Conservation (phyloP, 2,113 vertebrate species). For the Psilopsiagon aurifrons region DNA sequence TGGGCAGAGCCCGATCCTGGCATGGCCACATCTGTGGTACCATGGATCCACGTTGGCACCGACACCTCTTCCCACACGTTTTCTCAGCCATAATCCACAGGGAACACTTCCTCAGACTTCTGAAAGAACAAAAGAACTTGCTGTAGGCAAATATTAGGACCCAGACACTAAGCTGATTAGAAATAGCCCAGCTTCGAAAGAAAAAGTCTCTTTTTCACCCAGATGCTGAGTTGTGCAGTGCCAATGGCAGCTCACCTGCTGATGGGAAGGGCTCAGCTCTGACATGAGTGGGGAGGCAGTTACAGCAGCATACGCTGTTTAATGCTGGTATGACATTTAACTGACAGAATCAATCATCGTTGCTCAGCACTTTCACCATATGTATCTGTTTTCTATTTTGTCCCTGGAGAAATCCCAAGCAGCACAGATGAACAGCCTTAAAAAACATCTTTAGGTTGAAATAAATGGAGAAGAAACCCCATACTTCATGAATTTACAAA, state of each 20-base stretch:
- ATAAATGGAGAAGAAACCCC: background rate
- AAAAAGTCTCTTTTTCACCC: background rate
- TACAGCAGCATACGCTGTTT: background rate
- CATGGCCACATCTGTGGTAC: fast-evolving
- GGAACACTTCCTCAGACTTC: background rate
- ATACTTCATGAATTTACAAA: background rate
- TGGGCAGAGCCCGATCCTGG: background rate
- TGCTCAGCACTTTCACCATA: background rate
- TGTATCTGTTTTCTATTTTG: background rate
- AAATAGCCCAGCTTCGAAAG: background rate
- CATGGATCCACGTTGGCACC: fast-evolving
- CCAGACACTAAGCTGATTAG: background rate
- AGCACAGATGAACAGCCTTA: background rate
- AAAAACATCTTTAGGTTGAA: background rate
- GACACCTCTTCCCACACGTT: fast-evolving
- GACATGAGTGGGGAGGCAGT: background rate
- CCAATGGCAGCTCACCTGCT: background rate
- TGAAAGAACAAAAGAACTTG: background rate
- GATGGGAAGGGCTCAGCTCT: background rate
- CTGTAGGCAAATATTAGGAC: background rate
- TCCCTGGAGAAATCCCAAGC: constrained; percentile 26
- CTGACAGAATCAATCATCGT: background rate
- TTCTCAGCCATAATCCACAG: fast-evolving
- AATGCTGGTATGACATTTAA: background rate
- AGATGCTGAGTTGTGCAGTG: background rate